Percentiles rank a stretch among this genome's conserved stretches.
Evolutionary conservation across 2,888 invertebrate genomes (phyloP).

Genomic region (Parelbella ahira): DNA sequence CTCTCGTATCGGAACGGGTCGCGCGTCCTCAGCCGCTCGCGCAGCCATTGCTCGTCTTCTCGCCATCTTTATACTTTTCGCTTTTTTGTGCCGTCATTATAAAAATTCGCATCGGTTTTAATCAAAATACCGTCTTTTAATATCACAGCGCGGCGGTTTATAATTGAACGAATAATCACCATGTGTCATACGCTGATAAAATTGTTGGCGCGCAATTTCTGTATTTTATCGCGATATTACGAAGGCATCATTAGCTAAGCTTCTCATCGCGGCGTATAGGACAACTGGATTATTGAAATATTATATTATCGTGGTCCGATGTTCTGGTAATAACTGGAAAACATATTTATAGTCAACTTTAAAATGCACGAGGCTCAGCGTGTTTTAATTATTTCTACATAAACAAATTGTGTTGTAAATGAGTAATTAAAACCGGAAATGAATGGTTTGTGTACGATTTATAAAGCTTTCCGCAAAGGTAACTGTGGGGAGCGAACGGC

Average conservation of each 20-base stretch:
- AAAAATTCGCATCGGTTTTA: slow-evolving; percentile 71
- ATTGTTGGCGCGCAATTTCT: slow-evolving; percentile 34
- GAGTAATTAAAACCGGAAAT: slow-evolving; percentile 2
- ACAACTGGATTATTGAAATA: slow-evolving; percentile 7
- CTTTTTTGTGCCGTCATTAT: slow-evolving; percentile 63
- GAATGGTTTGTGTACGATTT: not conserved
- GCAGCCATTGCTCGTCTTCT: slow-evolving; percentile 44
- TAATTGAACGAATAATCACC: slow-evolving; percentile 57
- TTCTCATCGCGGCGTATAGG: not conserved
- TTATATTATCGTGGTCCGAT: not conserved
- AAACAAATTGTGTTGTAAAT: too few species aligned
- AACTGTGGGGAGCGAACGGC: slow-evolving; percentile 7
- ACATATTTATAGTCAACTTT: too few species aligned
- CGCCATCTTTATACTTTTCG: slow-evolving; percentile 62
- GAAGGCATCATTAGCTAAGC: slow-evolving; percentile 15
- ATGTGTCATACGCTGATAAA: slow-evolving; percentile 44
- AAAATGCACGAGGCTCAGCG: too few species aligned
- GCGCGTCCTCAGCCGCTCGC: slow-evolving; percentile 44
- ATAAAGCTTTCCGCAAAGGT: slow-evolving; percentile 7
- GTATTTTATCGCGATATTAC: slow-evolving; percentile 12
- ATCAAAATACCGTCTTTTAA: slow-evolving; percentile 72
- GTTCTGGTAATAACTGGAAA: not conserved
- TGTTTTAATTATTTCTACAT: too few species aligned
- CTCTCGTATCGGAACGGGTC: slow-evolving; percentile 64
- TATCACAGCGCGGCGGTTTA: slow-evolving; percentile 56